phyloP scores from a whole-genome alignment of 2,888 invertebrate genomes.

The Dynastes maya region DNA sequence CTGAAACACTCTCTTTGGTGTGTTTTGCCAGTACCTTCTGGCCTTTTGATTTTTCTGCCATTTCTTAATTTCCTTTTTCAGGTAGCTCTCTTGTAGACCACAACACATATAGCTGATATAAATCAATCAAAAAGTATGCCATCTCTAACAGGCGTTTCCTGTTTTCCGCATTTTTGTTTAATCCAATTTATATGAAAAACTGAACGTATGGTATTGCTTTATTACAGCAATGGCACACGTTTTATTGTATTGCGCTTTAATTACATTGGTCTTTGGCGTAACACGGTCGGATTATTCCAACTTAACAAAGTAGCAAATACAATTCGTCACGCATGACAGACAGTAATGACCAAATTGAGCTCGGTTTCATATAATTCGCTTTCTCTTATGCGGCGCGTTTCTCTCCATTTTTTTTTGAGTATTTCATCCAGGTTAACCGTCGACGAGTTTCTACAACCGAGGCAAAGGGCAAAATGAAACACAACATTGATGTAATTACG shows the following conservation, averaged over 20 bases:
- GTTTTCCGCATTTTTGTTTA: too few relatives aligned
- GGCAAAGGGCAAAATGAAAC: slow-evolving; percentile 30
- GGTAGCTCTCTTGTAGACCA: too few relatives aligned
- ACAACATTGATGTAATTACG: slow-evolving; percentile 47
- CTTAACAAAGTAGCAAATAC: not conserved
- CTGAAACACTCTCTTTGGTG: too few relatives aligned
- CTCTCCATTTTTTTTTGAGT: not conserved
- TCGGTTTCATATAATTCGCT: slow-evolving; percentile 23
- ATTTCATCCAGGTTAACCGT: slow-evolving; percentile 16
- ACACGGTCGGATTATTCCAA: not conserved
- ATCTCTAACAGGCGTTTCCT: too few relatives aligned
- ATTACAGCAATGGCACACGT: not conserved
- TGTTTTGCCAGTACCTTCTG: too few relatives aligned
- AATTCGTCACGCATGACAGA: slow-evolving; percentile 12
- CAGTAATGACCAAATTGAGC: slow-evolving; percentile 28
- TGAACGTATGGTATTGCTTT: too few relatives aligned
- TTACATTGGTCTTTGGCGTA: not conserved
- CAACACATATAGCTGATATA: too few relatives aligned
- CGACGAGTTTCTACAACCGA: slow-evolving; percentile 5
- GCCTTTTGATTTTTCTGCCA: too few relatives aligned
- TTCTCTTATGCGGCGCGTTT: not conserved
- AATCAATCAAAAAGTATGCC: too few relatives aligned
- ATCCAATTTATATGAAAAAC: too few relatives aligned
- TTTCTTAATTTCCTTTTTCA: too few relatives aligned
- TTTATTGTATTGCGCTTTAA: not conserved